These are phyloP conservation scores for Scaptomyza reducta DNA, from an alignment of 2,888 invertebrate genomes.

Conservation along the genomic window DNA sequence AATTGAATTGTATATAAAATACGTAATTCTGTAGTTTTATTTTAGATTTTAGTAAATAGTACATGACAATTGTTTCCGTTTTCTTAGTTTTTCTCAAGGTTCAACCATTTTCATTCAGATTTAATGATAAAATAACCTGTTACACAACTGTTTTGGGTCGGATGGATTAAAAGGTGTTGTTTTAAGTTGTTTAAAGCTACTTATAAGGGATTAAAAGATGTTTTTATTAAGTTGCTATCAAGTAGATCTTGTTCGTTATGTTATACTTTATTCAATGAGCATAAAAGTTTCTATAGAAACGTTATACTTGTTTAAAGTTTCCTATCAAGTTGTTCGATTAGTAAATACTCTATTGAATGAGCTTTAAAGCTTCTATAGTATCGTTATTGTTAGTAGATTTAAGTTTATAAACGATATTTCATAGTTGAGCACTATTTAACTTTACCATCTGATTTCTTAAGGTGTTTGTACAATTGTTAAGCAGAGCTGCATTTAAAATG, in stretches of 20 bases:
- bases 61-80: constrained; percentile 12
- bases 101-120: constrained; percentile 4
- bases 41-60: constrained; percentile 11
- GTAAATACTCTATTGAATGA: too few relatives aligned
- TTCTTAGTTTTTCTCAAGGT: neutral
- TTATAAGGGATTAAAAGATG: too few relatives aligned
- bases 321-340: too few relatives aligned
- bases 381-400: too few relatives aligned
- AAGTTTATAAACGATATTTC: constrained; percentile 5
- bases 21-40: neutral
- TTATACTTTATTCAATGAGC: too few relatives aligned
- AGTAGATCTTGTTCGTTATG: too few relatives aligned
- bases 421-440: neutral
- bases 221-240: too few relatives aligned
- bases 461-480: constrained; percentile 23
- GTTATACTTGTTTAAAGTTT: too few relatives aligned
- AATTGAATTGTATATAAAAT: neutral
- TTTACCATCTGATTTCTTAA: neutral
- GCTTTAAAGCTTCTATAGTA: too few relatives aligned
- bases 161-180: too few relatives aligned
- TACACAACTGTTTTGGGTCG: neutral
- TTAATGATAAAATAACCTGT: constrained; percentile 9
- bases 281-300: too few relatives aligned
- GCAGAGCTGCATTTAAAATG: neutral
- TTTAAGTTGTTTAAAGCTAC: too few relatives aligned